Evolutionary conservation across 2,113 vertebrate species (phyloP).

Genomic region (Trematocara zebra): DNA sequence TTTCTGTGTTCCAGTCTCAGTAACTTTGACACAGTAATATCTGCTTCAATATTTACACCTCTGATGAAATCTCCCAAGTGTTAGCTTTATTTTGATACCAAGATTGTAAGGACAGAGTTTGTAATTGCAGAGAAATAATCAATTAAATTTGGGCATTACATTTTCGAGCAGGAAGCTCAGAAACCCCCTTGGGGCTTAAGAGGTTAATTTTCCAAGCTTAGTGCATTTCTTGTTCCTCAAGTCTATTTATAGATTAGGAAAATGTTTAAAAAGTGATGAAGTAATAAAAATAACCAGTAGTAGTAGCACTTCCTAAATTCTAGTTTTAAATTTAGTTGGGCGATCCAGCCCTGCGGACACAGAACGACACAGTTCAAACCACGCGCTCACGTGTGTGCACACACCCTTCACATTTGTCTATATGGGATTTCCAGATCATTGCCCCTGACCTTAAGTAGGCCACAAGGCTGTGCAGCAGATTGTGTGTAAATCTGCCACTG

Average conservation of each 20-base stretch:
- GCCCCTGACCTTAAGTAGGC: slow-evolving; percentile 48
- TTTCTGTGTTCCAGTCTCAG: no score
- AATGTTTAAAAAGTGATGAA: background rate
- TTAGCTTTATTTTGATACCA: no score
- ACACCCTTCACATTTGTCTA: slow-evolving; percentile 25
- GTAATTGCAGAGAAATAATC: no score
- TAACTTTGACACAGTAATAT: no score
- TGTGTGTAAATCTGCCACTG: slow-evolving; percentile 55
- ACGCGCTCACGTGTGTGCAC: background rate
- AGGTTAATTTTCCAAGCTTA: background rate
- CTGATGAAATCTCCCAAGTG: no score
- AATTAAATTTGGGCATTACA: no score
- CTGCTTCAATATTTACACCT: no score
- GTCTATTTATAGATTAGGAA: background rate
- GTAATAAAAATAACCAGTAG: background rate
- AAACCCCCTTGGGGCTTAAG: no score
- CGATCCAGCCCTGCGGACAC: background rate
- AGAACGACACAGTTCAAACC: background rate
- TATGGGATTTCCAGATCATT: slow-evolving; percentile 58
- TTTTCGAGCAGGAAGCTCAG: no score
- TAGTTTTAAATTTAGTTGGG: background rate
- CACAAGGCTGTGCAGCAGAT: slow-evolving; percentile 45
- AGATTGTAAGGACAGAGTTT: no score
- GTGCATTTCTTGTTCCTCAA: background rate
- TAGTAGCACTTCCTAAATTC: background rate